Conservation (phyloP, 2,797 vertebrate genomes). For the Mionectes olivaceus region DNA sequence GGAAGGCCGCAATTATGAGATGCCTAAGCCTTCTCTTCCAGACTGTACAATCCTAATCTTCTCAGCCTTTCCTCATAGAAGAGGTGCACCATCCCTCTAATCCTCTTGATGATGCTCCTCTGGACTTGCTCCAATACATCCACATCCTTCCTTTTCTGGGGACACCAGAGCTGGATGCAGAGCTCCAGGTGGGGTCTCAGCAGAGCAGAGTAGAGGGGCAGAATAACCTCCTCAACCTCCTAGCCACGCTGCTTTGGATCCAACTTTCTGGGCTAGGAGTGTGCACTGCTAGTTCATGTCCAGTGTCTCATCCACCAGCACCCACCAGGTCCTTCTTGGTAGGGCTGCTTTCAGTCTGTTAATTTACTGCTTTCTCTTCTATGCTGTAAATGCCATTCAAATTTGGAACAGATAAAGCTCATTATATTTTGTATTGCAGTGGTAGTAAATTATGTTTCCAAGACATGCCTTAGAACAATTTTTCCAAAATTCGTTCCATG, state of each 20-base stretch:
- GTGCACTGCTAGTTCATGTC: not conserved
- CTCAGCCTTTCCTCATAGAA: not conserved
- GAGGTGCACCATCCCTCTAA: not conserved
- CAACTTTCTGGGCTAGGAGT: not conserved
- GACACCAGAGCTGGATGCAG: no score
- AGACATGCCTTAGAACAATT: not conserved
- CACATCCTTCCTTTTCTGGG: not conserved
- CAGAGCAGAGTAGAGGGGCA: not conserved
- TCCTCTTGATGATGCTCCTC: not conserved
- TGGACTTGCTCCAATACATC: not conserved
- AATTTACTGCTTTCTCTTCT: not conserved
- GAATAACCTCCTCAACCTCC: not conserved
- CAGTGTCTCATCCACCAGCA: not conserved
- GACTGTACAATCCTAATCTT: no score
- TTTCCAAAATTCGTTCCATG: not conserved
- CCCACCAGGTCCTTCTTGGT: not conserved
- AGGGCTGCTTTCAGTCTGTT: not conserved
- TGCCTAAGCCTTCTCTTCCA: not conserved
- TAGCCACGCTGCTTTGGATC: not conserved
- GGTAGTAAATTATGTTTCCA: not conserved
- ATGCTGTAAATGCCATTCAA: not conserved
- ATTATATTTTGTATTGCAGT: not conserved
- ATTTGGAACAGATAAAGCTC: not conserved
- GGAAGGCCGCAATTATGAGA: no score
- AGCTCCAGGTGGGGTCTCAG: not conserved